phyloP scores from a whole-genome alignment of 2,113 vertebrate species.

The Channa maculata region DNA sequence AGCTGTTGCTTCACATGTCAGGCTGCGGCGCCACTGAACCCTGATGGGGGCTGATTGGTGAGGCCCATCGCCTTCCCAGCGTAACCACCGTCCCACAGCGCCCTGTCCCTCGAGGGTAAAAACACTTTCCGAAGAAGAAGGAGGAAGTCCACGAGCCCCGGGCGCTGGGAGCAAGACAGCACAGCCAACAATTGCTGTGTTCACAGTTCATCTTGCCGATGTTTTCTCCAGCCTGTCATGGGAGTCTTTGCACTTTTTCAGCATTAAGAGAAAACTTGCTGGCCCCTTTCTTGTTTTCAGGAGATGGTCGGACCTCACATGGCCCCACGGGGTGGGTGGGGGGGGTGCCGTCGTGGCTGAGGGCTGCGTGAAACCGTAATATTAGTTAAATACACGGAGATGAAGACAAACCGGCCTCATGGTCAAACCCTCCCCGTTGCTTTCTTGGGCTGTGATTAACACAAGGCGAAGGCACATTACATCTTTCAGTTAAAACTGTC shows the following conservation, averaged over 20 bases:
- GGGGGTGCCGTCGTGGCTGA: too few relatives aligned
- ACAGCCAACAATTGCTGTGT: constrained; percentile 31
- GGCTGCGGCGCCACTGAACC: constrained; percentile 29
- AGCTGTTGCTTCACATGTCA: constrained; percentile 72
- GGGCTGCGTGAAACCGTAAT: too few relatives aligned
- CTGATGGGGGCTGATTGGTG: constrained; percentile 63
- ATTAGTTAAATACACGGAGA: too few relatives aligned
- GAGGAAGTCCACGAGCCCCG: constrained; percentile 60
- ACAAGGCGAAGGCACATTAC: too few relatives aligned
- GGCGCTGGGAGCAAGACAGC: constrained; percentile 50
- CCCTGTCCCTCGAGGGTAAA: constrained; percentile 54
- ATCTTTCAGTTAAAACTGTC: too few relatives aligned
- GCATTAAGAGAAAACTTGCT: constrained; percentile 53
- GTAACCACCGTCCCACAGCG: constrained; percentile 54
- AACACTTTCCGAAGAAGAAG: constrained; percentile 71
- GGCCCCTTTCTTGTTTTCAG: constrained; percentile 23
- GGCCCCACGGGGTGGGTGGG: not conserved
- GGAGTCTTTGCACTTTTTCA: constrained; percentile 53
- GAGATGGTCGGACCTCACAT: constrained; percentile 26
- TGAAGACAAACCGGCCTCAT: too few relatives aligned
- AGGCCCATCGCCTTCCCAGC: constrained; percentile 41
- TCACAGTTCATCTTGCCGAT: constrained; percentile 74
- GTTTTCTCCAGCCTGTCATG: constrained; percentile 75
- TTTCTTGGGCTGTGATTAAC: too few relatives aligned
- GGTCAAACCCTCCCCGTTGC: too few relatives aligned